Conservation (phyloP, 2,113 vertebrate species). For the Edolisoma coerulescens region DNA sequence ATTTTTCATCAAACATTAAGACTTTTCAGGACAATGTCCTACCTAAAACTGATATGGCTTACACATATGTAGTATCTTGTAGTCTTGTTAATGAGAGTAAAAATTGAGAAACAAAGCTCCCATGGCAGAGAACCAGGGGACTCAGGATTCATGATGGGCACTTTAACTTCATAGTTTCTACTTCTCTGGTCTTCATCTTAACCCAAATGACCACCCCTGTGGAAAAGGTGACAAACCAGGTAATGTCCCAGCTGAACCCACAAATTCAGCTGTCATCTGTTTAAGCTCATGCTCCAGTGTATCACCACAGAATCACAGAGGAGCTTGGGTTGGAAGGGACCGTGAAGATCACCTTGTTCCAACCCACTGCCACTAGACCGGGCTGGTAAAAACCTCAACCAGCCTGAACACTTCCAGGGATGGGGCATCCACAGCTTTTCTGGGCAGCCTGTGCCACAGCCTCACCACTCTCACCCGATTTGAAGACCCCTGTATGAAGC, state of each 20-base stretch:
- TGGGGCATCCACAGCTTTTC: not conserved
- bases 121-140: not conserved
- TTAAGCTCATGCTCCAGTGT: not conserved
- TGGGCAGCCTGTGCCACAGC: not conserved
- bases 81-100: not conserved
- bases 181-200: not conserved
- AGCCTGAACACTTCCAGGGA: not conserved
- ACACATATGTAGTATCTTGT: not conserved
- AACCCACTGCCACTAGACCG: not conserved
- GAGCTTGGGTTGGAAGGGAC: not conserved
- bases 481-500: not conserved
- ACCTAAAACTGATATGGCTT: not conserved
- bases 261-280: not conserved
- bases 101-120: not conserved
- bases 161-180: not conserved
- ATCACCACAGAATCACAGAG: not conserved
- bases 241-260: not conserved
- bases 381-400: not conserved
- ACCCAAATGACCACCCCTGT: not conserved
- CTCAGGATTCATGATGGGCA: not conserved
- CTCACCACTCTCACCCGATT: not conserved
- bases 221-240: not conserved
- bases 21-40: not conserved
- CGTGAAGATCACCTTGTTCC: accelerated
- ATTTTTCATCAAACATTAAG: not conserved